Evolutionary conservation across 2,888 invertebrate species (phyloP), one percentile per base, ranked within the genome.

Genomic region (Dolomedes plantarius): DNA sequence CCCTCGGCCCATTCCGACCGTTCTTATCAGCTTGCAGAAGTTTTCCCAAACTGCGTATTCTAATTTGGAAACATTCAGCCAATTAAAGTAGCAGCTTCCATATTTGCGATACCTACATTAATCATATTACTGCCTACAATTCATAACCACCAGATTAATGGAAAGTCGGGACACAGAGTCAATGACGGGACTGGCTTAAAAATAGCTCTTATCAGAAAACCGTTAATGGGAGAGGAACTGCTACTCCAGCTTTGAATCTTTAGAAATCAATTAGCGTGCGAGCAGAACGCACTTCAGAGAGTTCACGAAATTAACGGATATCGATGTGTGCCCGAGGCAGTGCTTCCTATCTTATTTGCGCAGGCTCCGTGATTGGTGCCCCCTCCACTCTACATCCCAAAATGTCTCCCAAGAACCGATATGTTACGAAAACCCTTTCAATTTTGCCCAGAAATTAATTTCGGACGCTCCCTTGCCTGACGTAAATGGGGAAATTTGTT

Each of bases 341-440:
- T 32, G 16, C 13, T 13, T 80, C 69, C 71, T 83, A 83, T 83
- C 82, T 83, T 83, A 83, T 83, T 83, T 83, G 82, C 68, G 19
- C 82, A 83, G 82, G 28, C 36, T 9, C 50, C 50, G 23, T 69
- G 68, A 81, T 81, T 39, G 28, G 27, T 28, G n/a, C 32, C 62
- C 3, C 23, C 50, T 64, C 27, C 64, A 9, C 72, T 36, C 32
- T 62, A n/a, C 39, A 19, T n/a, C 46, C 23, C 29, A 19, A 65
- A 71, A 46, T 28, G 41, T 62, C 69, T 69, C 32, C 27, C 56
- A 62, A 64, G 76, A 50, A 65, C 64, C 32, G 68, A 76, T 76
- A 41, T 83, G 72, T 83, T 82, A 69, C 64, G 11, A 23, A 6
- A 28, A 29, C 19, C 28, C 71, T 75, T 81, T 62, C 36, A 69